Evolutionary conservation across 2,888 invertebrate genomes (phyloP).

Genomic region (Pseudococcus jackbeardsleyi): DNA sequence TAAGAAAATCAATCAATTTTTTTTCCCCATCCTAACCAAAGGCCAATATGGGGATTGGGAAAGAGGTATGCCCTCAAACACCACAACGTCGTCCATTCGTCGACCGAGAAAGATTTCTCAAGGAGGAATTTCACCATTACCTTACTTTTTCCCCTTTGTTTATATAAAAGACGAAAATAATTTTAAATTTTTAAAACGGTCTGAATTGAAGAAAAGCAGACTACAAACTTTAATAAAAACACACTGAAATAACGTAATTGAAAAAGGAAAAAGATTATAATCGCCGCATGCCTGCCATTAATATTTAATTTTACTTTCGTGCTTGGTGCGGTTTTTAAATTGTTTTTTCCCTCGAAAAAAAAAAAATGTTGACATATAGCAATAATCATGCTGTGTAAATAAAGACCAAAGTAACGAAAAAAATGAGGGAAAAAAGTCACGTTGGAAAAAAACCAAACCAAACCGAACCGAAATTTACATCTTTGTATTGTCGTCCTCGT

Average conservation of each 20-base stretch:
- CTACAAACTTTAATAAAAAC: slow-evolving; percentile 19
- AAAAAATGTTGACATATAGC: slow-evolving; percentile 43
- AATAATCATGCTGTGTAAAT: slow-evolving; percentile 50
- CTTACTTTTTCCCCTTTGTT: background rate
- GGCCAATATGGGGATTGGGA: background rate
- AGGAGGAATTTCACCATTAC: background rate
- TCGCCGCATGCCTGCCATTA: slow-evolving; percentile 27
- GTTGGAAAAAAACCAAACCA: background rate
- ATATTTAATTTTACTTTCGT: slow-evolving; percentile 43
- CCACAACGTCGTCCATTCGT: too few relatives aligned
- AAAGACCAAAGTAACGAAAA: slow-evolving; percentile 1
- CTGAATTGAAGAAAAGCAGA: background rate
- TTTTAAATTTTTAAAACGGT: background rate
- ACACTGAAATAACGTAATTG: slow-evolving; percentile 40
- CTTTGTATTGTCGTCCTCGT: background rate
- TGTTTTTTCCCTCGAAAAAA: slow-evolving; percentile 29
- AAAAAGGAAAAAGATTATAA: slow-evolving; percentile 51
- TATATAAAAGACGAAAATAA: slow-evolving; percentile 8
- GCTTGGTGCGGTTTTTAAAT: slow-evolving; percentile 40
- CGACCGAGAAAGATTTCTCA: background rate
- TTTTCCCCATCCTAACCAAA: background rate
- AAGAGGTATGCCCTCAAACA: too few relatives aligned
- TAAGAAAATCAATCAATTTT: slow-evolving; percentile 15
- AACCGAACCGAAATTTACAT: background rate
- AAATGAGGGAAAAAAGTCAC: background rate